Base-by-base conservation (phyloP, 1,140 invertebrate genomes). In the Aphelinus certus region DNA sequence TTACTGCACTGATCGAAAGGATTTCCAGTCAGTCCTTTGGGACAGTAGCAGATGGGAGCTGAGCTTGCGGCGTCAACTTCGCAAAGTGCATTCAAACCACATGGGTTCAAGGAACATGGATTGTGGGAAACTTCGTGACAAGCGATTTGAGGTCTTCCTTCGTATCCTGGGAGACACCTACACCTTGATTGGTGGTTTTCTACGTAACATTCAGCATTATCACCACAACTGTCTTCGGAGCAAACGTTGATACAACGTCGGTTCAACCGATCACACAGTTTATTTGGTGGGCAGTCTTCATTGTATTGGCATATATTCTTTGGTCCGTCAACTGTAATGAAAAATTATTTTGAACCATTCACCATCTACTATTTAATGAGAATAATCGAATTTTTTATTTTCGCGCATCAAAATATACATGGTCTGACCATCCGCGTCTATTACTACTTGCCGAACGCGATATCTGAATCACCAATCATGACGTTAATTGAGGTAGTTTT, bases 1-100 rank as follows among this genome's bases (percentile, higher is more conserved):
- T 91, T 92, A 96, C 95, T 95, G 89, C 95, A 97, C 87, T 93
- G 94, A 76, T 94, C 92, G 82, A 96, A 97, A 9, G 96, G 96
- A 91, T 96, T 96, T 86, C 96, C 95, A 7, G 95, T 97, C 69
- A 94, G 88, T 78, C 95, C 95, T 83, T 95, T 95, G 0, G 95
- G 95, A 84, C 96, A 97, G 85, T 92, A 95, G 81, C 96, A 96
- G 77, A 97, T 94, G 1, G 95, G 94, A 26, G 26, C 26, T 26
- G 26, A 26, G 87, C 93, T 94, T 75, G 94, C 95, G 81, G 95
- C 92, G 80, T 96, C 94, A 57, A 93, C 89, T 88, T 97, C 95
- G 83, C 96, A 97, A 61, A 94, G 85, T 7, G 96, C 95, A 81
- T 94, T 93, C 1, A 91, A 84, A 26, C 95, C 96, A 85, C 95